A percentile compares a stretch with the other conserved stretches of the same genome.
phyloP scores from a whole-genome alignment of 1,140 invertebrate genomes.

The Aleiodes sp. region DNA sequence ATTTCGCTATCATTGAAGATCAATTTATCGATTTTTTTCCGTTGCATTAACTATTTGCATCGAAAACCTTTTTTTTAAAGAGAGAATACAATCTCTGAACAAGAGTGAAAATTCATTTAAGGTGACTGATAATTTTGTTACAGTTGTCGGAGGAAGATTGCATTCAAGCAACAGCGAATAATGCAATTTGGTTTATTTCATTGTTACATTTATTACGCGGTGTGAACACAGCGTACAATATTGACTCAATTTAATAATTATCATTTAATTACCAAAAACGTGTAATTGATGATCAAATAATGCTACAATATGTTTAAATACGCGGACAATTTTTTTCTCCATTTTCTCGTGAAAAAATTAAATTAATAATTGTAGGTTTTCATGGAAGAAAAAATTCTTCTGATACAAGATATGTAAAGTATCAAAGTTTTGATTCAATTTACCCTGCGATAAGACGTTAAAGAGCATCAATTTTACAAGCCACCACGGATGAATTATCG shows the following conservation, averaged over 20 bases:
- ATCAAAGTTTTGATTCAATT: conserved; percentile 8
- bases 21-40: background rate
- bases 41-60: no score
- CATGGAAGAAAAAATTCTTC: background rate
- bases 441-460: conserved; percentile 5
- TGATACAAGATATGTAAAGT: background rate
- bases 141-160: background rate
- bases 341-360: no score
- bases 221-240: background rate
- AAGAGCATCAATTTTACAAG: conserved; percentile 16
- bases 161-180: background rate
- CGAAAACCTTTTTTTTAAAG: background rate
- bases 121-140: conserved; percentile 16
- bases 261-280: no score
- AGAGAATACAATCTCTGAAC: conserved; percentile 16
- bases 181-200: background rate
- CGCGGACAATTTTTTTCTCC: no score
- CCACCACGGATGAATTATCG: conserved; percentile 16
- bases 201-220: background rate
- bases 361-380: background rate
- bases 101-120: conserved; percentile 25
- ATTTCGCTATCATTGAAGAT: background rate
- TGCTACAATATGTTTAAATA: no score
- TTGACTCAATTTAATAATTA: no score
- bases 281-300: no score